These are phyloP conservation scores for Rousettus leschenaultii DNA, from an alignment of 2,113 vertebrate species.

Conservation along the genomic window DNA sequence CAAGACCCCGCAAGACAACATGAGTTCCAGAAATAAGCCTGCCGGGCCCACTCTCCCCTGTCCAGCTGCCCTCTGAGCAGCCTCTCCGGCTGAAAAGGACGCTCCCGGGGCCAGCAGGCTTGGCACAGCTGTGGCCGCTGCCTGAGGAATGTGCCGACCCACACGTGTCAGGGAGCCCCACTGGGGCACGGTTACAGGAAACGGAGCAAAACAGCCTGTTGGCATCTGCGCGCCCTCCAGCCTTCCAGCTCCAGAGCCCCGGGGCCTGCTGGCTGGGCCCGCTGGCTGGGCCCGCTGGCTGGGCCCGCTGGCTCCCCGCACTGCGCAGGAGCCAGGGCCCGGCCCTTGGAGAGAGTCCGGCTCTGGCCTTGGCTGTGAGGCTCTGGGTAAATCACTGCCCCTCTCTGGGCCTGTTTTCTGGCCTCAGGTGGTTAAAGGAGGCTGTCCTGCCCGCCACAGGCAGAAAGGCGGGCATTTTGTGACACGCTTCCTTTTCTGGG, in stretches of 20 bases:
- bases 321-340: background rate
- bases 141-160: slow-evolving; percentile 52
- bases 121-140: slow-evolving; percentile 54
- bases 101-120: background rate
- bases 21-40: background rate
- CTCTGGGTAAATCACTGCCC: background rate
- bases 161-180: background rate
- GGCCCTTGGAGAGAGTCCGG: background rate
- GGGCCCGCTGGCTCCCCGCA: background rate
- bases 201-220: background rate
- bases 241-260: background rate
- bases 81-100: background rate
- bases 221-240: background rate
- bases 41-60: background rate
- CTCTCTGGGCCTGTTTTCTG: background rate
- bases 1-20: accelerated
- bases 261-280: too few species aligned
- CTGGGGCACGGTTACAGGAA: slow-evolving; percentile 27
- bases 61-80: slow-evolving; percentile 30
- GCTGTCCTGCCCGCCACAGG: background rate
- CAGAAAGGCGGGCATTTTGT: background rate
- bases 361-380: background rate
- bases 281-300: too few species aligned
- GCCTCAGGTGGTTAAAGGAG: background rate
- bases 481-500: background rate